phyloP scores from a whole-genome alignment of 1,140 invertebrate genomes.

The Drosophila dunni region DNA sequence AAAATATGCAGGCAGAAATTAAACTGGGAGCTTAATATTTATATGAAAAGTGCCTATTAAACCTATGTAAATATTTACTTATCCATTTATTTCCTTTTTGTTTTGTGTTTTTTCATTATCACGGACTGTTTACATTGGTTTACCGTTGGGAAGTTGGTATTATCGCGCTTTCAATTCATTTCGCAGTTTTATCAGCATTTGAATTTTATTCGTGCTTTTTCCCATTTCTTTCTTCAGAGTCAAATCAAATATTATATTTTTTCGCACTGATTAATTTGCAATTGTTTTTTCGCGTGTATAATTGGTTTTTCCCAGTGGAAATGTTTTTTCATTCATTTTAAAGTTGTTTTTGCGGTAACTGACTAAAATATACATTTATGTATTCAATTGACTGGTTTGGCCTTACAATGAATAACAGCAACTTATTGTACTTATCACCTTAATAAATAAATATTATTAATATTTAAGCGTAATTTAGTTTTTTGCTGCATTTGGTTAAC shows the following conservation, averaged over 20 bases:
- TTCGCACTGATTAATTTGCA: constrained; percentile 28
- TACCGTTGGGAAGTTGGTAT: constrained; percentile 6
- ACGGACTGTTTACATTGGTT: constrained; percentile 1
- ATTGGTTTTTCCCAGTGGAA: constrained; percentile 2
- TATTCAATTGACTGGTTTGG: not conserved
- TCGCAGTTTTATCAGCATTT: constrained; percentile 19
- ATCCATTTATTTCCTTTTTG: constrained; percentile 18
- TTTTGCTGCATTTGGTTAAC: not conserved
- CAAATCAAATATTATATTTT: constrained; percentile 30
- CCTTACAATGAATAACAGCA: not conserved
- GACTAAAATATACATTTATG: constrained; percentile 1
- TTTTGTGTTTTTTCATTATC: constrained; percentile 4
- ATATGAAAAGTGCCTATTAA: constrained; percentile 5
- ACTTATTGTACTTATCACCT: too few species aligned
- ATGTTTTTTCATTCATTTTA: not conserved
- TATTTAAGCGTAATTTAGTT: not conserved
- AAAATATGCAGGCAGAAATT: too few species aligned
- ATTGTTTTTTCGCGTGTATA: constrained; percentile 26
- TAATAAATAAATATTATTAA: too few species aligned
- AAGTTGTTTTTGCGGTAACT: constrained; percentile 7
- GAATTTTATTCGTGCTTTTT: not conserved
- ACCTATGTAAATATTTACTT: constrained; percentile 21
- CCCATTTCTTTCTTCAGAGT: constrained; percentile 2
- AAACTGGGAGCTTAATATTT: not conserved
- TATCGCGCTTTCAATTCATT: constrained; percentile 33